Evolutionary conservation across 2,888 invertebrate genomes (phyloP).

Genomic region (Esperia sulphurella): DNA sequence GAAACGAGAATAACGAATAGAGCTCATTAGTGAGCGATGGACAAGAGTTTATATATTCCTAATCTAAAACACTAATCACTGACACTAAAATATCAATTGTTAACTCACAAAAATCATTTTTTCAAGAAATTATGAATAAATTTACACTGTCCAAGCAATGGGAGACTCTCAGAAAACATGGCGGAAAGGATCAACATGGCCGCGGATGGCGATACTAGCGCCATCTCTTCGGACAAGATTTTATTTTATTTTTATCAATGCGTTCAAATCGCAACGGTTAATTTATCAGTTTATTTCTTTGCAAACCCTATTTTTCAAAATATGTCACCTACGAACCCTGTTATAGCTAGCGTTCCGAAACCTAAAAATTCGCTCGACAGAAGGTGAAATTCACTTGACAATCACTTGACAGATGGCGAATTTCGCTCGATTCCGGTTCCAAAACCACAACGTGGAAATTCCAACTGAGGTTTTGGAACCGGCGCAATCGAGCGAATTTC

Average conservation of each 20-base stretch:
- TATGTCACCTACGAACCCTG: too few species aligned
- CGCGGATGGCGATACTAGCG: constrained; percentile 40
- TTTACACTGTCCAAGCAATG: constrained; percentile 62
- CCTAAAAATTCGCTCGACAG: too few species aligned
- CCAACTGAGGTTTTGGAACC: too few species aligned
- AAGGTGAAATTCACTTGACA: too few species aligned
- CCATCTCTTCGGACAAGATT: constrained; percentile 38
- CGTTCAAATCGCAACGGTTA: constrained; percentile 12
- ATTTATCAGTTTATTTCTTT: too few species aligned
- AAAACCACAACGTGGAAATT: too few species aligned
- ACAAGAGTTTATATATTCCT: constrained; percentile 33
- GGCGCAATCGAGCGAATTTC: too few species aligned
- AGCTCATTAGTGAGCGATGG: constrained; percentile 6
- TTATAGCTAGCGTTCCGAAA: too few species aligned
- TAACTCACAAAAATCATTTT: constrained; percentile 68
- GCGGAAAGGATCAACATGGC: constrained; percentile 70
- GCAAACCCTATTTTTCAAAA: too few species aligned
- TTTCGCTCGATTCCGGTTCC: too few species aligned
- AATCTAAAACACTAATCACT: constrained; percentile 60
- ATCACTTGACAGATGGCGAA: too few species aligned
- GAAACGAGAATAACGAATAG: constrained; percentile 48
- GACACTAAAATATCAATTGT: constrained; percentile 52
- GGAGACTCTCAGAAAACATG: constrained; percentile 75
- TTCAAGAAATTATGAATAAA: constrained; percentile 55
- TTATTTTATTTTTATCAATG: constrained; percentile 21